Conservation (phyloP, 1,140 invertebrate species). For the Zophobas atratus region DNA sequence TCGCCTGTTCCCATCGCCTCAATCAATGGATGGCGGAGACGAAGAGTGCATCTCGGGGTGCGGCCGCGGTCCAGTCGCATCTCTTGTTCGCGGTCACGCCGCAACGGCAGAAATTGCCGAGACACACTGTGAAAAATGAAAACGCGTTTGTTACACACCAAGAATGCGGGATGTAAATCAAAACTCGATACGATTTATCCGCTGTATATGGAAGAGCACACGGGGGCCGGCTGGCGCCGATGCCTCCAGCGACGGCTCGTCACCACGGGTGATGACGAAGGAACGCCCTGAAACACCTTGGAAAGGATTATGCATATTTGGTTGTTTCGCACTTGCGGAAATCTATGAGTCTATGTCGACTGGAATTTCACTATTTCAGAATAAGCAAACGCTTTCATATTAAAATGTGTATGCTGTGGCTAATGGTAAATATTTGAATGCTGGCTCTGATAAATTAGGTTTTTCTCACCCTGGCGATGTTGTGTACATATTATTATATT, state of each 20-base stretch:
- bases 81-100: slow-evolving; percentile 23
- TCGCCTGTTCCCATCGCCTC: slow-evolving; percentile 52
- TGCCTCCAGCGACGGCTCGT: slow-evolving; percentile 41
- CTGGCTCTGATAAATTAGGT: too few relatives aligned
- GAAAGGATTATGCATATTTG: too few relatives aligned
- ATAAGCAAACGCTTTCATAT: too few relatives aligned
- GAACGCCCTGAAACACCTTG: not conserved
- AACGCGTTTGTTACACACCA: slow-evolving; percentile 60
- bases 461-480: too few relatives aligned
- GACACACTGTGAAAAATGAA: slow-evolving; percentile 57
- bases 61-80: slow-evolving; percentile 39
- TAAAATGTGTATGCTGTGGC: too few relatives aligned
- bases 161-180: slow-evolving; percentile 63
- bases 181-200: slow-evolving; percentile 62
- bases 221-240: slow-evolving; percentile 53
- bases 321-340: too few relatives aligned
- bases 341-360: too few relatives aligned
- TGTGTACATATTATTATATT: too few relatives aligned
- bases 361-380: too few relatives aligned
- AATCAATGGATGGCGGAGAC: slow-evolving; percentile 55
- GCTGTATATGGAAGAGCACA: slow-evolving; percentile 57
- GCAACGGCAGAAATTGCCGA: slow-evolving; percentile 18
- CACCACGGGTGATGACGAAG: not conserved
- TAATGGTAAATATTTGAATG: too few relatives aligned
- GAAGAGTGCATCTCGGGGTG: slow-evolving; percentile 43